phyloP scores from a whole-genome alignment of 2,888 invertebrate genomes.

The Tachystola acroxantha region DNA sequence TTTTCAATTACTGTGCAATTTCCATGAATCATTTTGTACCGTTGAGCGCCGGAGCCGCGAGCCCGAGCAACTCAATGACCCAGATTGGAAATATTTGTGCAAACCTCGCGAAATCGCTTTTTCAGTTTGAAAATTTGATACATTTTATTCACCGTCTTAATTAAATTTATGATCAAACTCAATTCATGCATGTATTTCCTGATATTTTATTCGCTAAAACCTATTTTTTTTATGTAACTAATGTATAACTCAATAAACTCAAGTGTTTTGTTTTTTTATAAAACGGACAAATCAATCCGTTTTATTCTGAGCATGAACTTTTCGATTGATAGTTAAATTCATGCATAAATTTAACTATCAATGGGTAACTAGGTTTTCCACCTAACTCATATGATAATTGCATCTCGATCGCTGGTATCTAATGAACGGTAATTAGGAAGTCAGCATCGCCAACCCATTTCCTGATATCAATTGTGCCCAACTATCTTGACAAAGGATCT shows the following conservation, averaged over 20 bases:
- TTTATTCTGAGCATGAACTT: too few species aligned
- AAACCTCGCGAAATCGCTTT: conserved; percentile 48
- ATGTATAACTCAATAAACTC: too few species aligned
- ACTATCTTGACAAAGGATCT: conserved; percentile 18
- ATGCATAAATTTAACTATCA: too few species aligned
- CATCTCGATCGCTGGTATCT: too few species aligned
- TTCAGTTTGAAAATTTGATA: conserved; percentile 26
- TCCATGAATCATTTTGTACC: conserved; percentile 68
- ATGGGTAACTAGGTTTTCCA: too few species aligned
- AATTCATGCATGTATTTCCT: background rate
- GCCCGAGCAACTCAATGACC: conserved; percentile 32
- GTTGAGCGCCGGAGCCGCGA: conserved; percentile 43
- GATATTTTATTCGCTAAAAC: too few species aligned
- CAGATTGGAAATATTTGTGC: conserved; percentile 62
- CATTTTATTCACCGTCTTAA: conserved; percentile 11
- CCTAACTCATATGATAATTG: too few species aligned
- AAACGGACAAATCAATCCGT: too few species aligned
- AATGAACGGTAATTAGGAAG: conserved; percentile 18
- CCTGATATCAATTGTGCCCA: conserved; percentile 15
- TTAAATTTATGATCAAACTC: conserved; percentile 10
- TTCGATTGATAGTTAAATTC: too few species aligned
- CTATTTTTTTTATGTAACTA: too few species aligned
- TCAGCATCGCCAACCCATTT: conserved; percentile 8
- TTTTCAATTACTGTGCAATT: conserved; percentile 73
- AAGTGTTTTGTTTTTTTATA: too few species aligned